A percentile compares a stretch with the other conserved stretches of the same genome.
Evolutionary conservation across 2,888 invertebrate species (phyloP).

Genomic region (Troides helena): DNA sequence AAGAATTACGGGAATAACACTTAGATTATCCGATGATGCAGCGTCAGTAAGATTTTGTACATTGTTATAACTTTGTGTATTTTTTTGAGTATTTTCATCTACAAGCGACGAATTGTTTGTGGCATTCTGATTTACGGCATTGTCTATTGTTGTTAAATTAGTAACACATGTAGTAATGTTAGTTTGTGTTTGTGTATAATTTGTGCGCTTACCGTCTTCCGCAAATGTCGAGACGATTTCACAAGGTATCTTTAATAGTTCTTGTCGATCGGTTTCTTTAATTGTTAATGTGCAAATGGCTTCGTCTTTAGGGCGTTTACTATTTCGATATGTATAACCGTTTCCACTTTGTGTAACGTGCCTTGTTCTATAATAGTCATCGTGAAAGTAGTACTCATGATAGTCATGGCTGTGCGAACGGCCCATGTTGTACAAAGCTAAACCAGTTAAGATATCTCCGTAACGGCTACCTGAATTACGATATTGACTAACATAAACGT

Average conservation of each 20-base stretch:
- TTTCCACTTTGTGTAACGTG: conserved; percentile 37
- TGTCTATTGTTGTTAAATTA: conserved; percentile 44
- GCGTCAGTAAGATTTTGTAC: neutral
- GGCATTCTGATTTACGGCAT: conserved; percentile 31
- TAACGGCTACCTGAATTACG: conserved; percentile 65
- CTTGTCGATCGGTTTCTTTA: conserved; percentile 51
- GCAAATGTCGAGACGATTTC: conserved; percentile 73
- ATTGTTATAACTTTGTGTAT: neutral
- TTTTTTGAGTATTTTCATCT: neutral
- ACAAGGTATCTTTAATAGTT: conserved; percentile 64
- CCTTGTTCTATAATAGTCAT: conserved; percentile 63
- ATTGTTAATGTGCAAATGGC: conserved; percentile 61
- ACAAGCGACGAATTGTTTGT: conserved; percentile 34
- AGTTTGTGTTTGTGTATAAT: conserved; percentile 36
- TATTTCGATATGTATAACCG: conserved; percentile 34
- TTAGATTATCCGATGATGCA: conserved; percentile 2
- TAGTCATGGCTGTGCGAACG: conserved; percentile 58
- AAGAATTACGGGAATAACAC: neutral
- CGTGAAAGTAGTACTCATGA: conserved; percentile 63
- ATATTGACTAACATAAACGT: conserved; percentile 63
- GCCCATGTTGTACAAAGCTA: conserved; percentile 67
- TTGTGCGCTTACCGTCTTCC: conserved; percentile 48
- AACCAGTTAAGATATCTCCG: conserved; percentile 62
- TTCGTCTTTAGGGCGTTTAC: conserved; percentile 43
- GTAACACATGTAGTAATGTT: conserved; percentile 56